Base-by-base conservation (phyloP, 2,888 invertebrate species). In the Trachelus tabidus region DNA sequence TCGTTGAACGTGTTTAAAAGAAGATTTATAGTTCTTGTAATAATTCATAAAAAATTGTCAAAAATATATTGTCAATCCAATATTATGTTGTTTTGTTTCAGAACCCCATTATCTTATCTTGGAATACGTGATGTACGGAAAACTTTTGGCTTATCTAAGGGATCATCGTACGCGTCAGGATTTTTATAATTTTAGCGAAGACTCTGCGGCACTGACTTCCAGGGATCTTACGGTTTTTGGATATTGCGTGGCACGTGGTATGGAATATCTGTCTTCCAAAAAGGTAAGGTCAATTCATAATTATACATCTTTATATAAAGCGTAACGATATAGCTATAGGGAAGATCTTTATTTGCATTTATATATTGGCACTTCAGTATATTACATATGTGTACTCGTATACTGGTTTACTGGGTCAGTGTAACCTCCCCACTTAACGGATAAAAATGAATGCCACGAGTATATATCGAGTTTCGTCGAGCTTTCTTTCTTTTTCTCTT, bases 121-220 rank as follows among this genome's bases (percentile, higher is more conserved):
- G 95, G 97, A 97, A 91, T 97, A 96, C 89, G 96, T 96, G 80
- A 96, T 96, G 95, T 95, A 96, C 85, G 97, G 97, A 68, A 96
- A 97, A 88, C 92, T 97, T 81, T 92, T 96, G 83, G 95, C 96
- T 1, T 95, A 96, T 88, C 92, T 97, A 80, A 93, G 97, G 71
- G 96, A 93, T 90, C 94, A 92, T 91, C 93, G 93, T 85, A 93
- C 92, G 35, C 88, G 92, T 80, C 92, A 92, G 81, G 92, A 93
- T 84, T 93, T 93, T 85, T 93, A 94, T 90, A 93, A 95, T 81
- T 95, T 95, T 90, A 94, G 94, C 81, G 95, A 95, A 82, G 92
- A 92, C 80, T 93, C 94, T 78, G 94, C 94, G 0, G 94, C 94
- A 0, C 92, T 96, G 35, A 95, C 95, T 4, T 94, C 95, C 0